Conservation (phyloP, 2,888 invertebrate genomes). For the Iselma pallidipennis region DNA sequence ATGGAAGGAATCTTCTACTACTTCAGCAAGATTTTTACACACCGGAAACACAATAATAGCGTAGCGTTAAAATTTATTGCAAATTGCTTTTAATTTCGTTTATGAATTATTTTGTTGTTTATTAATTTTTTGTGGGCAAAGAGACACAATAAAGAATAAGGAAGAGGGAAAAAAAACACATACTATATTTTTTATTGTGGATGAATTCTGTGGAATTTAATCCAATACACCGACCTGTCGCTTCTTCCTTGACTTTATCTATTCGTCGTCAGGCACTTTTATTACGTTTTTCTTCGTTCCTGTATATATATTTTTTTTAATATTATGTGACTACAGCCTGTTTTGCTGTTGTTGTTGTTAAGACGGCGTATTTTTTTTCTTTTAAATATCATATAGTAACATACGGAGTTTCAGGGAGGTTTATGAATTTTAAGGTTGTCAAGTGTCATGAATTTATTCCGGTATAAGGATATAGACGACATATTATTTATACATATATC, state of each 20-base stretch:
- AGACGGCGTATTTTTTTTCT: too few relatives aligned
- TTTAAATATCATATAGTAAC: too few relatives aligned
- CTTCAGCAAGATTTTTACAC: constrained; percentile 20
- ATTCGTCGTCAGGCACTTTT: too few relatives aligned
- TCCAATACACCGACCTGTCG: too few relatives aligned
- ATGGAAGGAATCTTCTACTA: background rate
- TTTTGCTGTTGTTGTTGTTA: too few relatives aligned
- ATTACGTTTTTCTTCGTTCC: too few relatives aligned
- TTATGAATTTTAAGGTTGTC: background rate
- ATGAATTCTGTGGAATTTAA: too few relatives aligned
- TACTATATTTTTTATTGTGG: background rate
- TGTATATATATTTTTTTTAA: too few relatives aligned
- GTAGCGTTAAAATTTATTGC: constrained; percentile 25
- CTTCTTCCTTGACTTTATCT: too few relatives aligned
- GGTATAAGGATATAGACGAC: background rate
- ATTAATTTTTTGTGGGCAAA: background rate
- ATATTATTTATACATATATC: too few relatives aligned
- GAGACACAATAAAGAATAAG: too few relatives aligned
- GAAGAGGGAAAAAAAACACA: background rate
- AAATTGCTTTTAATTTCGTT: constrained; percentile 26
- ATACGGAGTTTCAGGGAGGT: background rate
- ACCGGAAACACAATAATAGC: constrained; percentile 25
- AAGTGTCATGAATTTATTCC: background rate
- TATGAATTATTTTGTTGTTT: constrained; percentile 3
- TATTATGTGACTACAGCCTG: too few relatives aligned